Evolutionary conservation across 2,888 invertebrate genomes (phyloP).

Genomic region (Aphrophora alni): DNA sequence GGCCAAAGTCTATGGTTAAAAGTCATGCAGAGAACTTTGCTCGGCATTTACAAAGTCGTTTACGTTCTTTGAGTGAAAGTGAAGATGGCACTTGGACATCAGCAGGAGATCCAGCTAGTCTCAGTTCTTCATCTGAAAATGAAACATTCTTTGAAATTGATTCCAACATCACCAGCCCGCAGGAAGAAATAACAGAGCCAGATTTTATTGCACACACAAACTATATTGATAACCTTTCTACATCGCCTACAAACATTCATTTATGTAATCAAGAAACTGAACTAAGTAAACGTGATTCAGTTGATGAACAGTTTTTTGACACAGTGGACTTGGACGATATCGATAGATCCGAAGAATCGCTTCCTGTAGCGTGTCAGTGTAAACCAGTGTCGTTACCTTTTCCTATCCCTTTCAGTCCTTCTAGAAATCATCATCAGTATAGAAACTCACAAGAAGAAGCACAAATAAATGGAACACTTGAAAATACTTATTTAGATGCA

Average conservation of each 20-base stretch:
- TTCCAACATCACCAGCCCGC: slow-evolving; percentile 31
- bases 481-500: not conserved
- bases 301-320: slow-evolving; percentile 24
- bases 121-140: slow-evolving; percentile 24
- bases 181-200: slow-evolving; percentile 36
- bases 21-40: slow-evolving; percentile 36
- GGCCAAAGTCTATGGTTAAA: slow-evolving; percentile 24
- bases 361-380: not conserved
- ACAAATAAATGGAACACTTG: not conserved
- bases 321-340: not conserved
- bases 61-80: slow-evolving; percentile 27
- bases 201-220: slow-evolving; percentile 23
- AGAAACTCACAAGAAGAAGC: not conserved
- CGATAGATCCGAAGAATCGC: not conserved
- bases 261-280: not conserved
- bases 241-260: not conserved
- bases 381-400: not conserved
- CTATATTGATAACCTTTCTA: not conserved
- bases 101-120: not conserved
- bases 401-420: not conserved
- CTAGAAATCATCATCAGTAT: not conserved
- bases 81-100: slow-evolving; percentile 27
- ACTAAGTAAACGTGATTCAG: slow-evolving; percentile 10
- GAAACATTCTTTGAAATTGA: slow-evolving; percentile 37
- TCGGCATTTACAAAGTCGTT: slow-evolving; percentile 31